Conservation (phyloP, 2,888 invertebrate species). For the Rotaria macrura region DNA sequence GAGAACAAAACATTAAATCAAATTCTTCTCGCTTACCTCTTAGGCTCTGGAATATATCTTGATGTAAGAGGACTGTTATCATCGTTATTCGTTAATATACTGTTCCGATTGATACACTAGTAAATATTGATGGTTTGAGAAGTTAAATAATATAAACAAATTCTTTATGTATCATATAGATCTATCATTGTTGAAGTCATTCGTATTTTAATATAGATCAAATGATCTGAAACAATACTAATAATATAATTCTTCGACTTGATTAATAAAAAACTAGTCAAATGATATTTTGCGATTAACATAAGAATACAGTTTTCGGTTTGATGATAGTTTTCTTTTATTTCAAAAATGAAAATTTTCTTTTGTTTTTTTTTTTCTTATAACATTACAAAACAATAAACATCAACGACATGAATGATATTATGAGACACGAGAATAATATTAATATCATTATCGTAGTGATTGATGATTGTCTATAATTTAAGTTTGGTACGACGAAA, state of each 20-base stretch:
- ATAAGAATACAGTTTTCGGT: no score
- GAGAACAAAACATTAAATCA: no score
- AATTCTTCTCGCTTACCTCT: no score
- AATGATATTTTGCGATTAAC: not conserved
- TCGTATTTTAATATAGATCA: not conserved
- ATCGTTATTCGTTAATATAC: no score
- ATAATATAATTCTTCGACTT: not conserved
- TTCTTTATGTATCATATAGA: no score
- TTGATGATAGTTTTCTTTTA: not conserved
- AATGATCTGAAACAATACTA: not conserved
- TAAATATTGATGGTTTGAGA: no score
- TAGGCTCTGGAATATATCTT: no score
- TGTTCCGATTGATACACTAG: no score
- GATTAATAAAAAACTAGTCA: no score
- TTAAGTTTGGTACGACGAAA: conserved; percentile 34
- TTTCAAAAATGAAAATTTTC: not conserved
- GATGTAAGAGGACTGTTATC: no score
- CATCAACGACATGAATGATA: not conserved
- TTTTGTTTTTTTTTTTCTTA: not conserved
- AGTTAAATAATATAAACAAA: no score
- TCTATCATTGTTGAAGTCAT: no score
- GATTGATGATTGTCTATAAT: conserved; percentile 23
- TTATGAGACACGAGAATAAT: not conserved
- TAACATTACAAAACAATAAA: not conserved
- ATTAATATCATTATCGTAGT: not conserved